Evolutionary conservation across 2,888 invertebrate species (phyloP), one percentile per base, ranked within the genome.

Genomic region (Phortica okadai): DNA sequence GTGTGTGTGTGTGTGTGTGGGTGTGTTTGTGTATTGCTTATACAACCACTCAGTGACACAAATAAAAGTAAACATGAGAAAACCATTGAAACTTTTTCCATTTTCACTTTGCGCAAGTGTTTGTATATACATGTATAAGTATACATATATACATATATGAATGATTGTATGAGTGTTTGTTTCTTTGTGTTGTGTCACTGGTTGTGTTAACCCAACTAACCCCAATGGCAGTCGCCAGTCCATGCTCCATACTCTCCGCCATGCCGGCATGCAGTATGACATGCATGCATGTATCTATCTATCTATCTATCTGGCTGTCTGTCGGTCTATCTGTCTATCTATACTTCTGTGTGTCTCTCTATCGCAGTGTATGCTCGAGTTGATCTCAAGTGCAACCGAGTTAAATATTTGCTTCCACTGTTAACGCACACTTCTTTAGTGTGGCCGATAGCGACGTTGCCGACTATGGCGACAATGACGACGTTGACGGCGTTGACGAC

Each of bases 61-160:
- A 85, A 85, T 85, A 85, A 87, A 87, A 85, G 85, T 85, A 85
- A 85, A 85, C 85, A 85, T 82, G 85, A 87, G 82, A 85, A 85
- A 87, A 85, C 87, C 85, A 87, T 87, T 87, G 86, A 87, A 85
- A 85, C 85, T 85, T 85, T 85, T 85, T 85, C 85, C 87, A 85
- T 85, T 85, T 85, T 87, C 85, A 87, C 87, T 86, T 85, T 86
- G 85, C 86, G 54, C 54, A 11, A 16, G 69, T 69, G 64, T 64
- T 11, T 50, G 81, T 78, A 59, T 78, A 74, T 78, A 72, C 80
- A 76, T 80, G 76, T 78, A 56, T 76, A 21, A 41, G n/a, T 59
- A 45, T 74, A 78, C 62, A 66, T 67, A 69, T 54, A 54, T 58
- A 54, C n/a, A 5, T 59, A 50, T 25, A 58, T 58, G 73, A 77